A percentile compares a stretch with the other conserved stretches of the same genome.
Evolutionary conservation across 2,888 invertebrate species (phyloP).

Genomic region (Andrena bicolor): DNA sequence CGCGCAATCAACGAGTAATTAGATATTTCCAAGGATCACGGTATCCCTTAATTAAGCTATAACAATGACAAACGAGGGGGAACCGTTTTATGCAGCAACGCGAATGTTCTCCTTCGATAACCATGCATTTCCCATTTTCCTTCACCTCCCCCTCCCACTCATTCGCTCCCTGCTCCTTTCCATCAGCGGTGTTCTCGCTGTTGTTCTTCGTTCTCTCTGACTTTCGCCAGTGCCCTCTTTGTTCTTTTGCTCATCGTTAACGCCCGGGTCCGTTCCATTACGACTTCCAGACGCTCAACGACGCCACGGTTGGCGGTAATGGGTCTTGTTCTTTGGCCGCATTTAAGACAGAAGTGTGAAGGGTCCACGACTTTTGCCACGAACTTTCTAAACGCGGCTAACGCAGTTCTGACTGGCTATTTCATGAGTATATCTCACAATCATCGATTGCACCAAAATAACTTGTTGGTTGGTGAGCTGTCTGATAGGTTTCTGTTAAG

Average conservation of each 20-base stretch:
- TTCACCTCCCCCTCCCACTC: neutral
- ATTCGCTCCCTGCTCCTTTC: neutral
- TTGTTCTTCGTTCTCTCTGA: slow-evolving; percentile 17
- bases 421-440: neutral
- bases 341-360: slow-evolving; percentile 36
- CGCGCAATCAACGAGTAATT: slow-evolving; percentile 71
- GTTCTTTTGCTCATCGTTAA: slow-evolving; percentile 58
- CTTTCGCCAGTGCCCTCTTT: slow-evolving; percentile 38
- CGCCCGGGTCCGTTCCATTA: slow-evolving; percentile 60
- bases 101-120: slow-evolving; percentile 57
- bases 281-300: slow-evolving; percentile 42
- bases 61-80: slow-evolving; percentile 73
- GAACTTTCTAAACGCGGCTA: slow-evolving; percentile 27
- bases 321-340: slow-evolving; percentile 55
- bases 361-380: slow-evolving; percentile 45
- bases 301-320: slow-evolving; percentile 58
- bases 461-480: too few species aligned
- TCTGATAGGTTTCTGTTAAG: too few species aligned
- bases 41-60: slow-evolving; percentile 75
- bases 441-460: neutral
- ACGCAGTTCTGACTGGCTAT: neutral
- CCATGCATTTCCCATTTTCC: slow-evolving; percentile 33
- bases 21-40: slow-evolving; percentile 71
- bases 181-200: slow-evolving; percentile 11
- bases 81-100: slow-evolving; percentile 24